A percentile compares a stretch with the other conserved stretches of the same genome.
phyloP scores from a whole-genome alignment of 2,113 vertebrate species.

The Micronisus gabar region DNA sequence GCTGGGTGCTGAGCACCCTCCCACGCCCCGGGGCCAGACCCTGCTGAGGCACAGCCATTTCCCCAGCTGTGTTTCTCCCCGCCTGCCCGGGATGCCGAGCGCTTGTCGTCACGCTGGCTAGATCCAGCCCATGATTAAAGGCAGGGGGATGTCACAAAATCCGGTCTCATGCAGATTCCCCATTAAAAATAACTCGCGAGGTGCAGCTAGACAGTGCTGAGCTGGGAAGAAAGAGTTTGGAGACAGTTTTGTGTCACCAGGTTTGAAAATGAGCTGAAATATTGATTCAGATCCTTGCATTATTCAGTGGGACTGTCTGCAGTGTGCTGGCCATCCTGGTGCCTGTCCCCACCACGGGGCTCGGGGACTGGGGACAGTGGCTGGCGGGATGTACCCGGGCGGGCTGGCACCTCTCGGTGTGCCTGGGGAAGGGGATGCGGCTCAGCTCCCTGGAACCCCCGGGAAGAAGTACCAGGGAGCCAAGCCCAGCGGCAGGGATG shows the following conservation, averaged over 20 bases:
- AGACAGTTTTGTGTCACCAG: slow-evolving; percentile 54
- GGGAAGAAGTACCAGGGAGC: not conserved
- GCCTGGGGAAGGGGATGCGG: not conserved
- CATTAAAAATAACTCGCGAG: slow-evolving; percentile 32
- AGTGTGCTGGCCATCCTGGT: rapidly evolving
- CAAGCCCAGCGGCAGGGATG: rapidly evolving
- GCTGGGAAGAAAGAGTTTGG: not conserved
- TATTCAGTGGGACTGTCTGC: not conserved
- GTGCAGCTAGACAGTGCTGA: not conserved
- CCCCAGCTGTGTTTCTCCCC: not conserved
- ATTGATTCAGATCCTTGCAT: slow-evolving; percentile 13
- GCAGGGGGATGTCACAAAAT: slow-evolving; percentile 15
- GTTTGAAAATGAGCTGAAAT: slow-evolving; percentile 38
- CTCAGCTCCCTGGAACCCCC: not conserved
- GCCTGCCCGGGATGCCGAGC: not conserved
- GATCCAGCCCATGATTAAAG: slow-evolving; percentile 23
- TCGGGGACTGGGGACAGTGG: not conserved
- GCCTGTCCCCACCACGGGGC: not conserved
- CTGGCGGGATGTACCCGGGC: not conserved
- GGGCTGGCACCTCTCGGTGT: not conserved
- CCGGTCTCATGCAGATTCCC: not conserved
- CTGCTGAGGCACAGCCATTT: not conserved
- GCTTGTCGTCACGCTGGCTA: not conserved
- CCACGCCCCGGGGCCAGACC: rapidly evolving
- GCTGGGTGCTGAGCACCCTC: not conserved